These are phyloP conservation scores for Knipowitschia caucasica DNA, from an alignment of 2,797 vertebrate species.

Conservation along the genomic window DNA sequence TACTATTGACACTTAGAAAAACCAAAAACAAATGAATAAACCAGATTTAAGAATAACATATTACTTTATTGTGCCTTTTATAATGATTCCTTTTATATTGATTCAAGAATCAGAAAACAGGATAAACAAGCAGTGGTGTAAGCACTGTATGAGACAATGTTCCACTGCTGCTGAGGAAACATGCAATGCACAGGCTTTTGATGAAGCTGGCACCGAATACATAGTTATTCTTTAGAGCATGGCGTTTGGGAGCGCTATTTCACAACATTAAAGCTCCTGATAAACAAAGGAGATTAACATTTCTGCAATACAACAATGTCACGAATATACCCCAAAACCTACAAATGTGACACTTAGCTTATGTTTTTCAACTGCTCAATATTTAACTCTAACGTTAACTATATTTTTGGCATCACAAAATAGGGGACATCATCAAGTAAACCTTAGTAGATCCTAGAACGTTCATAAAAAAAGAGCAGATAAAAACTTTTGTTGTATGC, in stretches of 20 bases:
- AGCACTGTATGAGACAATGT: neutral
- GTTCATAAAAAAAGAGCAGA: too few relatives aligned
- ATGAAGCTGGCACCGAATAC: constrained; percentile 4
- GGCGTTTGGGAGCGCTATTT: neutral
- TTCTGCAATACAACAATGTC: constrained; percentile 8
- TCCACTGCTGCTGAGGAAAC: neutral
- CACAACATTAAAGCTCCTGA: constrained; percentile 12
- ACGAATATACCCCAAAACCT: neutral
- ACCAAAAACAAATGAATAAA: neutral
- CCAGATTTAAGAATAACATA: neutral
- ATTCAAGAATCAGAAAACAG: neutral
- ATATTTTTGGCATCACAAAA: too few relatives aligned
- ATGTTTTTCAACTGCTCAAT: too few relatives aligned
- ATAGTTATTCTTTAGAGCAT: neutral
- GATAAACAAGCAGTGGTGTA: constrained; percentile 1
- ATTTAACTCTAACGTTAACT: too few relatives aligned
- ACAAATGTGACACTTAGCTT: constrained; percentile 8
- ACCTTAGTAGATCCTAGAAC: too few relatives aligned
- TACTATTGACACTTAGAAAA: too few relatives aligned
- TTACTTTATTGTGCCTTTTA: too few relatives aligned
- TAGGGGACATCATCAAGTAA: too few relatives aligned
- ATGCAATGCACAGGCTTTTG: constrained; percentile 5
- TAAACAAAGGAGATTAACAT: constrained; percentile 15
- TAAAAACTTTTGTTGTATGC: too few relatives aligned
- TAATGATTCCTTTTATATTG: neutral